Evolutionary conservation across 2,888 invertebrate genomes (phyloP).

Genomic region (Gastracanthus pulcherrimus): DNA sequence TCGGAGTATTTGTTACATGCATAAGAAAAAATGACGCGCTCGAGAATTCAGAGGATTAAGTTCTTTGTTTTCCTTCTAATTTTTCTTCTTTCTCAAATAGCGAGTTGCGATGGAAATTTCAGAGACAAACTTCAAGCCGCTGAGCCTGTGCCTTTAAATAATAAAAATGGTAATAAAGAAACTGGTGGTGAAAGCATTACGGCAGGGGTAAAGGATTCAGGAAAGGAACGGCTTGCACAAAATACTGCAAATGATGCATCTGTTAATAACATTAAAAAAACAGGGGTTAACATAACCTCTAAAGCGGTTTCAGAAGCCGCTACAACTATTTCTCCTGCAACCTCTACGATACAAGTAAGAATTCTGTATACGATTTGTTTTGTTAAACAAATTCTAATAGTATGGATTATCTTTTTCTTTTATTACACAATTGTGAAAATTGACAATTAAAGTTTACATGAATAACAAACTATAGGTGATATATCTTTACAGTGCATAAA

Average conservation of each 20-base stretch:
- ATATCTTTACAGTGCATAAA: no score
- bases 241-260: slow-evolving; percentile 4
- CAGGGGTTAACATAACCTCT: slow-evolving; percentile 47
- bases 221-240: background rate
- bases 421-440: background rate
- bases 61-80: slow-evolving; percentile 65
- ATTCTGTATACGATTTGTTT: background rate
- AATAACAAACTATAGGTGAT: no score
- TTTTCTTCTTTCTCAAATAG: slow-evolving; percentile 62
- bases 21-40: slow-evolving; percentile 63
- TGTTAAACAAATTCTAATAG: background rate
- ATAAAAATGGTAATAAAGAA: slow-evolving; percentile 36
- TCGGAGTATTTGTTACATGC: slow-evolving; percentile 58
- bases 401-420: background rate
- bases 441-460: background rate
- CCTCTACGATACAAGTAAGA: slow-evolving; percentile 29
- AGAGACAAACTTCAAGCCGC: slow-evolving; percentile 49
- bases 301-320: background rate
- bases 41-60: slow-evolving; percentile 64
- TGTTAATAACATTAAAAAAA: slow-evolving; percentile 18
- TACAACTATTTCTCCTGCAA: slow-evolving; percentile 15
- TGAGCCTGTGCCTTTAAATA: slow-evolving; percentile 25
- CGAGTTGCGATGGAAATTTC: slow-evolving; percentile 59
- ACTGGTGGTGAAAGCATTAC: background rate
- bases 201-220: background rate